These are phyloP conservation scores for Halcyon badia DNA, from an alignment of 2,797 vertebrate species.

Conservation along the genomic window DNA sequence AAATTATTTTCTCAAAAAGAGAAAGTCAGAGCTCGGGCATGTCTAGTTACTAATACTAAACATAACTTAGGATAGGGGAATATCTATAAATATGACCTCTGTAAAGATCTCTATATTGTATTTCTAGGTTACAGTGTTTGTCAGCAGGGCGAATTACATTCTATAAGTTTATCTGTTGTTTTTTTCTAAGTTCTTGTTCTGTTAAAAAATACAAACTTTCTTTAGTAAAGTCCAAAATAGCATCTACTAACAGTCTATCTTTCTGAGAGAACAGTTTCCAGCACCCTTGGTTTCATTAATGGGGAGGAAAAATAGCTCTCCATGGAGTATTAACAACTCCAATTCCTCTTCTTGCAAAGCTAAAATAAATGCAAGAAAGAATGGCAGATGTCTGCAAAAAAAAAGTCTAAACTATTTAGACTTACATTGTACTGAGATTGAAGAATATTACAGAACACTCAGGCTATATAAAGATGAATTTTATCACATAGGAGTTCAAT, in stretches of 20 bases:
- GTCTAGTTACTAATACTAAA: not conserved
- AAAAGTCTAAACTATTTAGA: not conserved
- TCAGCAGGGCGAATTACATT: not conserved
- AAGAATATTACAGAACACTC: not conserved
- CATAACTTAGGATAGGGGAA: not conserved
- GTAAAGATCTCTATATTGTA: not conserved
- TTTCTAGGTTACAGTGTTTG: not conserved
- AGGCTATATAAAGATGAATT: not conserved
- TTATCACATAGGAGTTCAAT: not conserved
- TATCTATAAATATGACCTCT: not conserved
- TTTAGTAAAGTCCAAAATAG: not conserved
- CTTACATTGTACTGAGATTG: not conserved
- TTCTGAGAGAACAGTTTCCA: not conserved
- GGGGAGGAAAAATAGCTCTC: not conserved
- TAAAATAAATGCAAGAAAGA: not conserved
- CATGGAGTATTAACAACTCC: not conserved
- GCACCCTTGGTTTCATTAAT: not conserved
- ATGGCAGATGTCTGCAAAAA: not conserved
- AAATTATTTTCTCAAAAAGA: not conserved
- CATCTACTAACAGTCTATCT: not conserved
- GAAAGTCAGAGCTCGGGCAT: not conserved
- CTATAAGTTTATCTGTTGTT: not conserved
- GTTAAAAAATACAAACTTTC: not conserved
- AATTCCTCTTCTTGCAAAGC: not conserved
- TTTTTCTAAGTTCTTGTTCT: not conserved